Evolutionary conservation across 2,797 vertebrate species (phyloP), one percentile per base, ranked within the genome.

Genomic region (Nyctibius grandis): DNA sequence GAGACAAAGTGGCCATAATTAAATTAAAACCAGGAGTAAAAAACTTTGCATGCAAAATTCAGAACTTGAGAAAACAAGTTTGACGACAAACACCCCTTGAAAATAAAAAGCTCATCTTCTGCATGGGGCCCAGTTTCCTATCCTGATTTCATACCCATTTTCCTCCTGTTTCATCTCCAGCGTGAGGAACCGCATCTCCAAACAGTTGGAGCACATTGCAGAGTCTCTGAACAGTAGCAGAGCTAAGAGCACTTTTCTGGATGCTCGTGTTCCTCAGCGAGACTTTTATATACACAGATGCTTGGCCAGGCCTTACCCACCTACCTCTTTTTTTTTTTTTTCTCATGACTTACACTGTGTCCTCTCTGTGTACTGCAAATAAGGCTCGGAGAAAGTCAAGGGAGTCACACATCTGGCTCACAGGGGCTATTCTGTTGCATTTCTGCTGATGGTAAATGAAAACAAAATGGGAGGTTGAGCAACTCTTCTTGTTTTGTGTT

Each of bases 11-110:
- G 73, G 85, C 61, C 33, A 19, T 61, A 92, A 64, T 91, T 80
- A 92, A 93, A 95, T 86, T 61, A 91, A 94, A 95, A 64, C n/a
- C 63, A 84, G 89, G 42, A 93, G 36, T 64, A 81, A 82, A 95
- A 91, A 86, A 56, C 34, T 67, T 88, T 29, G 57, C 22, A 12
- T 72, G 60, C 54, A 79, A 67, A 85, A 89, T 81, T 34, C 53
- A 88, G 47, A 93, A 44, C 45, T 40, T 50, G 33, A 64, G 76
- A 83, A 90, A 73, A 61, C 40, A 47, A 68, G 31, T 29, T 78
- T 28, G 64, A 91, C 79, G 78, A 72, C 75, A 78, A 61, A 81
- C 34, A 44, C 13, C 25, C 12, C 18, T 29, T 70, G 50, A 54
- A 65, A 91, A 63, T 61, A 44, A 61, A 67, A 86, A 48, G 11